Percentiles rank a stretch among this genome's conserved stretches.
Conservation (phyloP, 2,797 vertebrate species). For the Cirrhinus mrigala region DNA sequence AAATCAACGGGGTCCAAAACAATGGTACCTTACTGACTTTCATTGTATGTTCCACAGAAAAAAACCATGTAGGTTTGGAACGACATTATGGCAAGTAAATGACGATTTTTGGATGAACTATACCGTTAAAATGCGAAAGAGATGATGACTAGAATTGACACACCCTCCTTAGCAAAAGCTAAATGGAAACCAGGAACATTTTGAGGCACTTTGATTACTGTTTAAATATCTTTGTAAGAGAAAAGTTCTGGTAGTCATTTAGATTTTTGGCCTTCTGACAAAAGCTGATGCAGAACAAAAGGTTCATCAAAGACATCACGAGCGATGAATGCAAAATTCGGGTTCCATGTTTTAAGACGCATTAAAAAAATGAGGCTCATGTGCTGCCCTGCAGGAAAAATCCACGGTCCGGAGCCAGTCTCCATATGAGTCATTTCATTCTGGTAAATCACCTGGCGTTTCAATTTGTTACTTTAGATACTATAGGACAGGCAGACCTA, state of each 20-base stretch:
- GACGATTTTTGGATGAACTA: not conserved
- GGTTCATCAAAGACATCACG: constrained; percentile 39
- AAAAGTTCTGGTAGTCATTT: constrained; percentile 55
- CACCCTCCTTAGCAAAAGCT: constrained; percentile 23
- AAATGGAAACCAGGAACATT: constrained; percentile 57
- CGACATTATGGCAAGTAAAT: not conserved
- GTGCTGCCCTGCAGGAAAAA: constrained; percentile 14
- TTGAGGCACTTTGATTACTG: constrained; percentile 40
- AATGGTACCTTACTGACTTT: not conserved
- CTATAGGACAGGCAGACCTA: constrained; percentile 21
- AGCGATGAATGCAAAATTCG: constrained; percentile 23
- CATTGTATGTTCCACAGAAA: not conserved
- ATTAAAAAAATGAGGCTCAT: constrained; percentile 11
- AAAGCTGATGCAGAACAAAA: constrained; percentile 49
- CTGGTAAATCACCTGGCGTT: constrained; percentile 10
- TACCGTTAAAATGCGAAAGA: not conserved
- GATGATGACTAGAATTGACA: not conserved
- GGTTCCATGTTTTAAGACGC: constrained; percentile 23
- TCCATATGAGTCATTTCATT: constrained; percentile 10
- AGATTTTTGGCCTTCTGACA: constrained; percentile 45
- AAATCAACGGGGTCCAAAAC: not conserved
- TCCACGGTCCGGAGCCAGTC: not conserved
- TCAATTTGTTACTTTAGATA: constrained; percentile 21
- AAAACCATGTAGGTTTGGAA: not conserved
- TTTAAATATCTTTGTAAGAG: constrained; percentile 56